Conservation (phyloP, 2,797 vertebrate species). For the Hylomyscus alleni region DNA sequence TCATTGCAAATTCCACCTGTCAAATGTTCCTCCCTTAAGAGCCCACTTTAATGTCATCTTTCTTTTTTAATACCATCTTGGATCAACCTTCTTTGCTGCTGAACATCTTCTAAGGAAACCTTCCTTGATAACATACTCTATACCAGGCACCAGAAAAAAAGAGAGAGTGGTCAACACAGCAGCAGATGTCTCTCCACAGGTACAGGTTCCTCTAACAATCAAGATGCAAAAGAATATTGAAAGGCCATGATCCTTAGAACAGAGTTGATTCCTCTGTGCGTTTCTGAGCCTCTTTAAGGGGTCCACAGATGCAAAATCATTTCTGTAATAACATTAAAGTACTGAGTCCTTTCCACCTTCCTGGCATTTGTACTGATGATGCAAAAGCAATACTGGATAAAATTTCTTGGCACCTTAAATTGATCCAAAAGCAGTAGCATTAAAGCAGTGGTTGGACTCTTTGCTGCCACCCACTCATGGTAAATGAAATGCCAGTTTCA, state of each 20-base stretch:
- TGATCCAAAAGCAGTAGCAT: not conserved
- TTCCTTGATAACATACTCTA: conserved; percentile 10
- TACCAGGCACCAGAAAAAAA: not conserved
- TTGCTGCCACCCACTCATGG: not conserved
- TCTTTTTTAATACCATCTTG: not conserved
- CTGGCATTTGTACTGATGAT: conserved; percentile 10
- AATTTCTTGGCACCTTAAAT: conserved; percentile 1
- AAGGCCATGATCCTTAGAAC: not conserved
- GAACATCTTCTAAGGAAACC: not conserved
- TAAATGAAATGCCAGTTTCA: conserved; percentile 58
- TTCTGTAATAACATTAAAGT: not conserved
- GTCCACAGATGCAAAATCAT: not conserved
- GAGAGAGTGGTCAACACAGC: not conserved
- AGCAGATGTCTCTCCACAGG: not conserved
- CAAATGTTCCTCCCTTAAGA: conserved; percentile 23
- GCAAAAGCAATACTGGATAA: conserved; percentile 21
- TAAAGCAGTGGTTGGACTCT: conserved; percentile 15
- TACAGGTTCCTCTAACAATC: not conserved
- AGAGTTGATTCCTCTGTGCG: not conserved
- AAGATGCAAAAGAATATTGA: not conserved
- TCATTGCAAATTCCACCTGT: not conserved
- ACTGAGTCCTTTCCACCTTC: not conserved
- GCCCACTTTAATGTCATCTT: not conserved
- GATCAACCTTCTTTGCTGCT: not conserved
- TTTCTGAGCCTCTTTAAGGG: not conserved